Evolutionary conservation across 2,888 invertebrate species (phyloP).

Genomic region (Fragum whitleyi): DNA sequence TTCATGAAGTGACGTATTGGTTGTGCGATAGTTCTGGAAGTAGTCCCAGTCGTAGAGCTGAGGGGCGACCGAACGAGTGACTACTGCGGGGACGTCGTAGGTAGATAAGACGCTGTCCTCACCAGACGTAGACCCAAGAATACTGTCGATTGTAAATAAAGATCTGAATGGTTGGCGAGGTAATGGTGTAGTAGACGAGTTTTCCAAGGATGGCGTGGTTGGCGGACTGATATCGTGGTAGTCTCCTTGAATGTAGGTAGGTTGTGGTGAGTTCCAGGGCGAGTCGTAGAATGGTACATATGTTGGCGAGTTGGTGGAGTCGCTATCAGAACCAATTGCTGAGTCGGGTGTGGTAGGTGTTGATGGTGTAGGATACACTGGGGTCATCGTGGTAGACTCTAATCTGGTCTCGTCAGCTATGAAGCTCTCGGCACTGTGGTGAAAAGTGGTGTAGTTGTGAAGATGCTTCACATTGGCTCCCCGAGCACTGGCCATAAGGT

Average conservation of each 20-base stretch:
- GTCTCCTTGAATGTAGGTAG: slow-evolving; percentile 39
- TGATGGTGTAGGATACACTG: neutral
- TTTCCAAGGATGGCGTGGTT: neutral
- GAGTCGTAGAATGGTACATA: slow-evolving; percentile 12
- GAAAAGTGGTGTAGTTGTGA: neutral
- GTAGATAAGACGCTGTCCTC: neutral
- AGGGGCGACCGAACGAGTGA: slow-evolving; percentile 20
- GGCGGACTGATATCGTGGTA: slow-evolving; percentile 35
- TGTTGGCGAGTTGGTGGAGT: neutral
- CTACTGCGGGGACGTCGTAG: slow-evolving; percentile 2
- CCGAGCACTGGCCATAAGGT: slow-evolving; percentile 38
- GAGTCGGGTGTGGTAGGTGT: neutral
- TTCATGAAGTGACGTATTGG: neutral
- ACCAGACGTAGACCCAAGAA: slow-evolving; percentile 16
- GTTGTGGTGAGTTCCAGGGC: slow-evolving; percentile 17
- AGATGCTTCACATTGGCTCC: slow-evolving; percentile 6
- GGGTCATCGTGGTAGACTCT: neutral
- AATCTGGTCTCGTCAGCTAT: slow-evolving; percentile 9
- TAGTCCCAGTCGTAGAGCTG: slow-evolving; percentile 12
- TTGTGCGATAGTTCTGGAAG: slow-evolving; percentile 17
- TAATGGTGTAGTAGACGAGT: neutral
- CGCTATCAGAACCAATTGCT: neutral
- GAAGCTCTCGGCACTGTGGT: slow-evolving; percentile 7
- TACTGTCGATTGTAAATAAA: slow-evolving; percentile 45
- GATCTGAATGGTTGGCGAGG: neutral